Conservation (phyloP, 2,113 vertebrate genomes). For the Campylomormyrus tamandua region DNA sequence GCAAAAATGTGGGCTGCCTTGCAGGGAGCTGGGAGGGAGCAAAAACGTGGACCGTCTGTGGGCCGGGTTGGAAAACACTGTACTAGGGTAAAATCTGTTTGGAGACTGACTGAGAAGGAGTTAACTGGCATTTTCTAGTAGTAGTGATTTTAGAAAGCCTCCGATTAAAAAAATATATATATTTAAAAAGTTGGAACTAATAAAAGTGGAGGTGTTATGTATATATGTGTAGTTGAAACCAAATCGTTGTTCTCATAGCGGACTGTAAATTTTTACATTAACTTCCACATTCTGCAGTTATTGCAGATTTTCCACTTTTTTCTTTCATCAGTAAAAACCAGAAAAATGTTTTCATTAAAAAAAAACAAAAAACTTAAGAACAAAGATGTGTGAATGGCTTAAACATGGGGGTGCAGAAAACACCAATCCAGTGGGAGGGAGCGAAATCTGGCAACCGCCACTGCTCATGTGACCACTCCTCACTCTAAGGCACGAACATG, state of each 20-base stretch:
- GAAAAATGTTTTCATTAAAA: neutral
- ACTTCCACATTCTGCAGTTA: neutral
- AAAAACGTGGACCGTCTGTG: neutral
- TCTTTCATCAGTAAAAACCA: neutral
- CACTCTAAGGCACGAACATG: constrained; percentile 60
- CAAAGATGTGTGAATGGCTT: neutral
- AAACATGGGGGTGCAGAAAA: constrained; percentile 10
- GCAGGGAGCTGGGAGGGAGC: neutral
- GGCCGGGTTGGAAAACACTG: neutral
- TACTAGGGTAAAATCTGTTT: constrained; percentile 63
- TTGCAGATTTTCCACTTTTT: neutral
- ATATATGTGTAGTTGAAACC: neutral
- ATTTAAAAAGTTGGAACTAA: neutral
- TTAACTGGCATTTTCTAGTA: constrained; percentile 55
- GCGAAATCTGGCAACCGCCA: constrained; percentile 37
- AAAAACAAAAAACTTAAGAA: neutral
- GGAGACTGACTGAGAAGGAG: constrained; percentile 69
- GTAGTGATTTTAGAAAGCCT: constrained; percentile 46
- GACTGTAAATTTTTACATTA: neutral
- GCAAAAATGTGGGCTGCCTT: neutral
- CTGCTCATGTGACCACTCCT: constrained; percentile 49
- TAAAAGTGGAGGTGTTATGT: neutral
- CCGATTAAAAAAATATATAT: neutral
- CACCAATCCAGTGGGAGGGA: constrained; percentile 21
- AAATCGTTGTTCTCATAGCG: neutral